phyloP scores from a whole-genome alignment of 2,113 vertebrate species.

The Sylvietta virens region DNA sequence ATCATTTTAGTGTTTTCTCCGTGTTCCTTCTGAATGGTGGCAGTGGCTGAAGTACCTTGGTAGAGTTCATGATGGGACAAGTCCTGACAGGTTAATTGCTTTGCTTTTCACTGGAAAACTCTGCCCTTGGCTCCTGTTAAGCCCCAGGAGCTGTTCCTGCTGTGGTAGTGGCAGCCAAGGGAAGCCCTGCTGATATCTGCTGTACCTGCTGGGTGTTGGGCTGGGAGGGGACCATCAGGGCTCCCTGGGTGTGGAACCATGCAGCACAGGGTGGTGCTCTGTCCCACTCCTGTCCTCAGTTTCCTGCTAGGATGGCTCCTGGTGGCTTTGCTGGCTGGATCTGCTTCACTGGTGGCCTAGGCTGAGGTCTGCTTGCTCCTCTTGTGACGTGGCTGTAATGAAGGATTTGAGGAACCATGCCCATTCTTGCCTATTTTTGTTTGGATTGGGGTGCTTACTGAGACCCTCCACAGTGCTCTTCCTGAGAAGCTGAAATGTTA shows the following conservation, averaged over 20 bases:
- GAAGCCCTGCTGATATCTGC: background rate
- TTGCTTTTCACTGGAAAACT: background rate
- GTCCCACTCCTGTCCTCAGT: rapidly evolving
- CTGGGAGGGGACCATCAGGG: background rate
- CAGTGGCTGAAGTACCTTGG: rapidly evolving
- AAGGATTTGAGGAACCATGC: background rate
- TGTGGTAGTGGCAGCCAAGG: background rate
- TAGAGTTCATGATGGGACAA: background rate
- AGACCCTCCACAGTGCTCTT: background rate
- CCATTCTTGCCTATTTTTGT: rapidly evolving
- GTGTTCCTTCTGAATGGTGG: background rate
- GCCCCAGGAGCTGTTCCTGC: background rate
- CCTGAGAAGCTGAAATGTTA: rapidly evolving
- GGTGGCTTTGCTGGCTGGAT: background rate
- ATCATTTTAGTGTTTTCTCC: rapidly evolving
- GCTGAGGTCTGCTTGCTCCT: background rate
- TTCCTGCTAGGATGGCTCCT: background rate
- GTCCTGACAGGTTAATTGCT: background rate
- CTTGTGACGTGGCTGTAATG: background rate
- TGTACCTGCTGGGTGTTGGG: background rate
- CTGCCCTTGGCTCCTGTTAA: background rate
- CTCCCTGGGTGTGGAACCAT: background rate
- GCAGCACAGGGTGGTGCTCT: rapidly evolving
- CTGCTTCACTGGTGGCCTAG: background rate
- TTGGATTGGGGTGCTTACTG: background rate